phyloP scores from a whole-genome alignment of 1,140 invertebrate species.

The Drosophila eugracilis region DNA sequence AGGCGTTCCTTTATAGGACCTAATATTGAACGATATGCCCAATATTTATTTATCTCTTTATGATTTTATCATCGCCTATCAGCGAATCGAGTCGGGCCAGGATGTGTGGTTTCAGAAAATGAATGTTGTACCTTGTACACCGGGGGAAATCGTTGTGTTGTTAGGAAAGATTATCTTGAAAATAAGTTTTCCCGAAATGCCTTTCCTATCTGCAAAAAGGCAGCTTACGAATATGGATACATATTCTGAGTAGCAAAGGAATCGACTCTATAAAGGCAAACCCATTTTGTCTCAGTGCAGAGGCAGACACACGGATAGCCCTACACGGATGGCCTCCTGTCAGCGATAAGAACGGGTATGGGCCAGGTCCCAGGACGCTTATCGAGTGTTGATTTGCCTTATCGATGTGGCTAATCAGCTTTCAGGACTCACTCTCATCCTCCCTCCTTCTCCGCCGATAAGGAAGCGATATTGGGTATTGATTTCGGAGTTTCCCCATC shows the following conservation, averaged over 20 bases:
- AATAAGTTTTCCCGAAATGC: too few species aligned
- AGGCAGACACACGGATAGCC: conserved; percentile 1
- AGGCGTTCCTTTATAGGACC: conserved; percentile 34
- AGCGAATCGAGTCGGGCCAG: conserved; percentile 9
- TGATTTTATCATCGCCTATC: conserved; percentile 8
- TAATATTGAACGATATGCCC: conserved; percentile 21
- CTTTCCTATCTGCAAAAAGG: too few species aligned
- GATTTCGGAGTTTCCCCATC: conserved; percentile 12
- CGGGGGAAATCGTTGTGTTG: too few species aligned
- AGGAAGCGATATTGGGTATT: conserved; percentile 20
- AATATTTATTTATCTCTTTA: conserved; percentile 28
- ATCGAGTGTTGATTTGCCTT: conserved; percentile 51
- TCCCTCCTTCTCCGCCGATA: conserved; percentile 17
- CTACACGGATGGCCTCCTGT: conserved; percentile 5
- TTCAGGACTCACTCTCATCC: conserved; percentile 51
- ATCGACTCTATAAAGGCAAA: background rate
- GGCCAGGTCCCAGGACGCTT: conserved; percentile 32
- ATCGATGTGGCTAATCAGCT: conserved; percentile 36
- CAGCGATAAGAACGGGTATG: conserved; percentile 17
- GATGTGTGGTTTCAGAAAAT: conserved; percentile 7
- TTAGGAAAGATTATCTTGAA: too few species aligned
- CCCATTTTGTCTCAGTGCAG: conserved; percentile 11
- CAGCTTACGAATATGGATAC: too few species aligned
- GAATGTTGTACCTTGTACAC: background rate
- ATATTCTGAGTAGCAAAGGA: too few species aligned